These are phyloP conservation scores for Babylonia areolata DNA, from an alignment of 1,140 invertebrate species.

Conservation along the genomic window DNA sequence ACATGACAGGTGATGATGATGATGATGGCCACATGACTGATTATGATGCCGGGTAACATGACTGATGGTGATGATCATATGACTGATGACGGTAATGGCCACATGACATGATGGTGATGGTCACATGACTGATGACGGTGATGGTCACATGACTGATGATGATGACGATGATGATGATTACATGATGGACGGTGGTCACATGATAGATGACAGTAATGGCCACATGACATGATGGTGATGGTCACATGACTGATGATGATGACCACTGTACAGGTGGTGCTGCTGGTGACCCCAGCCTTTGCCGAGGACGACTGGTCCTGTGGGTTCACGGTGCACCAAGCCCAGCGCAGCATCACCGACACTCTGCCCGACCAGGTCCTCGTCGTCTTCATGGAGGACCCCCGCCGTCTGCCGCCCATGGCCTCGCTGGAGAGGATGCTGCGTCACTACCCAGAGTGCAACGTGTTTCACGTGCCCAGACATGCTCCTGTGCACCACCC, in stretches of 20 bases:
- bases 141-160: too few relatives aligned
- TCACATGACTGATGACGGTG: too few relatives aligned
- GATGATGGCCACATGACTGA: not conserved
- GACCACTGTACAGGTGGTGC: not conserved
- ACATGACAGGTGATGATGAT: not conserved
- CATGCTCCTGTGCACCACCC: not conserved
- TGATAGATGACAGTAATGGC: too few relatives aligned
- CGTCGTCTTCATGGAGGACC: conserved; percentile 12
- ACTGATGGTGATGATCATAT: too few relatives aligned
- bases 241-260: not conserved
- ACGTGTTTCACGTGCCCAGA: conserved; percentile 19
- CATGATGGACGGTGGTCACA: too few relatives aligned
- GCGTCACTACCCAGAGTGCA: not conserved
- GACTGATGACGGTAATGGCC: too few relatives aligned
- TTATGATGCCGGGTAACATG: not conserved
- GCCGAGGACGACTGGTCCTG: not conserved
- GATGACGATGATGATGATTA: too few relatives aligned
- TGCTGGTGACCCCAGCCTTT: not conserved
- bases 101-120: too few relatives aligned
- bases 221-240: not conserved
- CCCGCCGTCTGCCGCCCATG: not conserved
- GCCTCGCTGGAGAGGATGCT: conserved; percentile 1
- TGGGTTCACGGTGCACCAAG: not conserved
- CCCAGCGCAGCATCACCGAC: conserved; percentile 27
- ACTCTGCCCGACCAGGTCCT: not conserved